Evolutionary conservation across 2,888 invertebrate species (phyloP), one percentile per base, ranked within the genome.

Genomic region (Polymixis lichenea): DNA sequence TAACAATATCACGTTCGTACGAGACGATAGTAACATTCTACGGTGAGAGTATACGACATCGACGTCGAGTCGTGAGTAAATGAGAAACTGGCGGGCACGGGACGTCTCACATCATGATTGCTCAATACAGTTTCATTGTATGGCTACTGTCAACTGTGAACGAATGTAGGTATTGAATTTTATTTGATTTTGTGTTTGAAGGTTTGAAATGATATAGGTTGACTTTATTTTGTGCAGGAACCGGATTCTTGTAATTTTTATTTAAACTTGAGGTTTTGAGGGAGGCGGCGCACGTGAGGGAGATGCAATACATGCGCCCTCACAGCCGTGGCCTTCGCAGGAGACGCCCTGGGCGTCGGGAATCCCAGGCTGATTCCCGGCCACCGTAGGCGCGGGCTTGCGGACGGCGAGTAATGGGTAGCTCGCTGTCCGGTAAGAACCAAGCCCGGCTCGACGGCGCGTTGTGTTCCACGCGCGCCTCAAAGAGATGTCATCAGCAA

Each of bases 1-100:
- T 69, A 43, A 83, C 72, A 72, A 83, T 79, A 75, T 75, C 72
- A 84, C 67, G 60, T 79, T 55, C 55, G 13, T 55, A 38, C 53
- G 53, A 67, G 51, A 67, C n/a, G 46, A 46, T 19, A 25, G 78
- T 56, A 43, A 75, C 80, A 75, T 72, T 56, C 53, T 49, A 64
- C 71, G 46, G 25, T 53, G 38, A 75, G 55, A 58, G 60, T 60
- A 46, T 32, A 53, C 58, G 71, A 28, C 32, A 15, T 61, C 51
- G 46, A 66, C 38, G 55, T 58, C 55, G 51, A 56, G 9, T 78
- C 56, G 67, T 17, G 67, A 55, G 73, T 80, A 76, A 84, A 84
- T 80, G 83, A 80, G 81, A 73, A 80, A 65, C 60, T 53, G 73
- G 22, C 56, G 65, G 43, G 25, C 22, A 28, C 64, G 56, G 32